Percentiles rank a stretch among this genome's conserved stretches.
Evolutionary conservation across 2,113 vertebrate genomes (phyloP).

Genomic region (Trogon surrucura): DNA sequence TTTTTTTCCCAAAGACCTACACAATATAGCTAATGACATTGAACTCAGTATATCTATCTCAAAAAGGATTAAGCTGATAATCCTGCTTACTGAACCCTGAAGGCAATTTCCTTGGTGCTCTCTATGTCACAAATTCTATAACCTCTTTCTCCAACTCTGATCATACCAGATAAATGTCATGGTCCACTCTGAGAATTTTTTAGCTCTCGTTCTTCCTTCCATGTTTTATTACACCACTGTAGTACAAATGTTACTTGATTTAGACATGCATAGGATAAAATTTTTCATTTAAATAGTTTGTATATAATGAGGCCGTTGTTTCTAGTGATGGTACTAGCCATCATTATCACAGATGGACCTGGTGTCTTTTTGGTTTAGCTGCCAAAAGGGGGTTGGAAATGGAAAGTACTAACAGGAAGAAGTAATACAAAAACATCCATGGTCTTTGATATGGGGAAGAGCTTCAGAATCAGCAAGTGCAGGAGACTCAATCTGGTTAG

Average conservation of each 20-base stretch:
- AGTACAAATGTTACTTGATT: neutral
- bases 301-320: neutral
- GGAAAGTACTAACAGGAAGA: neutral
- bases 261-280: neutral
- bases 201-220: neutral
- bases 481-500: neutral
- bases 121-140: neutral
- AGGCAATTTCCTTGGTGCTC: neutral
- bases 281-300: neutral
- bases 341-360: neutral
- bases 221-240: neutral
- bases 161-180: neutral
- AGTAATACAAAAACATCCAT: neutral
- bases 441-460: neutral
- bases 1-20: neutral
- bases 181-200: neutral
- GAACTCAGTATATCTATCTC: neutral
- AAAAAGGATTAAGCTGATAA: conserved; percentile 23
- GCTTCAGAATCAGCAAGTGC: neutral
- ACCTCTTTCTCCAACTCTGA: neutral
- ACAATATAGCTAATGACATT: neutral
- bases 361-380: fast-evolving
- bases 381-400: neutral
- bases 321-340: neutral
- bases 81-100: neutral